These are phyloP conservation scores for Spea hammondii DNA, from an alignment of 2,797 vertebrate species.

Conservation along the genomic window DNA sequence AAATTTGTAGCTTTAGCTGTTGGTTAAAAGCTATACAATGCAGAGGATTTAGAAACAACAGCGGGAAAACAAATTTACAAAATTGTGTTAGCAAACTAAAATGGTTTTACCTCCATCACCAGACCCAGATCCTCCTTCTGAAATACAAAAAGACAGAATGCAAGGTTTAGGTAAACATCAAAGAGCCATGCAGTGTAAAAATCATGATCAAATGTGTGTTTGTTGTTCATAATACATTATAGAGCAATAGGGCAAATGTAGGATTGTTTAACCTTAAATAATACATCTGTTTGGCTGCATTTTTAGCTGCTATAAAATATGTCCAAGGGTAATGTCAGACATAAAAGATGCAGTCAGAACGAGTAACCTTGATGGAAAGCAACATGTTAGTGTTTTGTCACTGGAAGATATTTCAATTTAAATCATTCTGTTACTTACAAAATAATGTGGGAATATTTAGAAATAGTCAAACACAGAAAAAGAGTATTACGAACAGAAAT, in stretches of 20 bases:
- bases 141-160: conserved; percentile 54
- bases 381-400: conserved; percentile 14
- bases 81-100: no score
- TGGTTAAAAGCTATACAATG: no score
- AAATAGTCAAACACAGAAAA: no score
- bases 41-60: no score
- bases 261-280: neutral
- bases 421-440: no score
- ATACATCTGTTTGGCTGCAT: neutral
- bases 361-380: conserved; percentile 6
- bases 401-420: neutral
- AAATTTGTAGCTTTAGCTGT: no score
- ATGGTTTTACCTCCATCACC: conserved; percentile 89
- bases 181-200: no score
- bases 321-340: conserved; percentile 14
- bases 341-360: neutral
- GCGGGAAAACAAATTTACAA: no score
- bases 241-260: neutral
- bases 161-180: neutral
- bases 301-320: conserved; percentile 2
- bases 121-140: conserved; percentile 95
- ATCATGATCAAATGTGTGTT: no score
- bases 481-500: no score
- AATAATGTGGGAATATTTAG: no score
- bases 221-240: neutral